Conservation (phyloP, 2,797 vertebrate genomes). For the Xiphorhynchus erythropygius region DNA sequence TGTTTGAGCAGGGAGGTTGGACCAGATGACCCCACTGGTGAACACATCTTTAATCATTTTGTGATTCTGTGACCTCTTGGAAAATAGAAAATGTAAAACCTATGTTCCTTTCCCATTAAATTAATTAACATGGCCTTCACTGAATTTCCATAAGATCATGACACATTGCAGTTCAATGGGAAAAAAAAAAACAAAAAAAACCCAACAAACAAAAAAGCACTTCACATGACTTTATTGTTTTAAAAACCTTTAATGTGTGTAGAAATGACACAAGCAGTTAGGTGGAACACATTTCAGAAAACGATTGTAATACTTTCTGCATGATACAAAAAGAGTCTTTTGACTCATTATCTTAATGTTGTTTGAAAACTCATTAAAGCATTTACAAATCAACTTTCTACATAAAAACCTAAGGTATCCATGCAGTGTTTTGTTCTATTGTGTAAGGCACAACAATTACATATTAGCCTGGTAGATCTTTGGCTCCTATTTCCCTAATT, state of each 20-base stretch:
- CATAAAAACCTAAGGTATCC: neutral
- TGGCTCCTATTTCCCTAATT: neutral
- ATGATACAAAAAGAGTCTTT: neutral
- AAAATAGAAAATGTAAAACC: slow-evolving; percentile 32
- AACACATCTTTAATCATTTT: neutral
- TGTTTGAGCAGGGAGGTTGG: neutral
- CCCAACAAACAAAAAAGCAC: neutral
- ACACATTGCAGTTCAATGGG: neutral
- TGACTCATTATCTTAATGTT: neutral
- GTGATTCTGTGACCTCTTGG: neutral
- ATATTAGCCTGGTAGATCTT: slow-evolving; percentile 16
- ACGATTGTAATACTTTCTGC: neutral
- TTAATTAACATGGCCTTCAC: neutral
- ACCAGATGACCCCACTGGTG: neutral
- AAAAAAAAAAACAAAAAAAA: neutral
- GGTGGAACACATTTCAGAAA: neutral
- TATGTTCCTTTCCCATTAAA: neutral
- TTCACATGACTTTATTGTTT: neutral
- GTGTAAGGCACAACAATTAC: slow-evolving; percentile 25
- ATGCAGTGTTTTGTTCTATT: slow-evolving; percentile 22
- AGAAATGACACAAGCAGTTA: neutral
- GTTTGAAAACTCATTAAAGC: slow-evolving; percentile 37
- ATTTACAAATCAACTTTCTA: slow-evolving; percentile 26
- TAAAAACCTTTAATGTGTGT: neutral
- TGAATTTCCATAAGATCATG: slow-evolving; percentile 5